These are phyloP conservation scores for Pseudorhiza aurosa DNA, from an alignment of 30 jellyfish, hydroid and myxozoan species.

Conservation along the genomic window DNA sequence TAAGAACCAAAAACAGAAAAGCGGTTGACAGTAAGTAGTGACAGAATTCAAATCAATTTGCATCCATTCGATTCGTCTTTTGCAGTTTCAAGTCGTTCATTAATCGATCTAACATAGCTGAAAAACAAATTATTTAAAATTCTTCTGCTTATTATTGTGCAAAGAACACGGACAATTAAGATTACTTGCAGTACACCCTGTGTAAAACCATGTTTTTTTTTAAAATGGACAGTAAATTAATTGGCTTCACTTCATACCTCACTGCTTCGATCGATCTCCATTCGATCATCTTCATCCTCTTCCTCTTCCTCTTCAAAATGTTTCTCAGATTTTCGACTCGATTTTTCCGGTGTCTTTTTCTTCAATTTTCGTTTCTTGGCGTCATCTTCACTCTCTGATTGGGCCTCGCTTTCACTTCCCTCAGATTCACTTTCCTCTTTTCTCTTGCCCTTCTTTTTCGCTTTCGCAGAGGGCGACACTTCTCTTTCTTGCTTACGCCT, in stretches of 20 bases:
- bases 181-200: not conserved
- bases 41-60: no score
- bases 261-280: conserved; percentile 48
- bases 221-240: not conserved
- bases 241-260: conserved; percentile 28
- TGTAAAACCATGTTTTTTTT: no score
- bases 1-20: no score
- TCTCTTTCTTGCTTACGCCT: conserved; percentile 47
- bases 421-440: conserved; percentile 34
- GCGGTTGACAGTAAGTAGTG: no score
- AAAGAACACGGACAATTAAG: no score
- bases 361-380: conserved; percentile 43
- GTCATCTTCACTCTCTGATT: conserved; percentile 29
- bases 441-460: conserved; percentile 38
- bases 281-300: conserved; percentile 29
- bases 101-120: no score
- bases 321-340: conserved; percentile 30
- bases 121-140: no score
- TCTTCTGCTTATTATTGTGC: no score
- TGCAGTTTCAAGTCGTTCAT: no score
- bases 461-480: conserved; percentile 26
- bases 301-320: conserved; percentile 38
- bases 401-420: conserved; percentile 46
- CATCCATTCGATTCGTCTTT: no score
- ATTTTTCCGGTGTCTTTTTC: conserved; percentile 55